Evolutionary conservation across 2,113 vertebrate genomes (phyloP).

Genomic region (Aphyosemion australe): DNA sequence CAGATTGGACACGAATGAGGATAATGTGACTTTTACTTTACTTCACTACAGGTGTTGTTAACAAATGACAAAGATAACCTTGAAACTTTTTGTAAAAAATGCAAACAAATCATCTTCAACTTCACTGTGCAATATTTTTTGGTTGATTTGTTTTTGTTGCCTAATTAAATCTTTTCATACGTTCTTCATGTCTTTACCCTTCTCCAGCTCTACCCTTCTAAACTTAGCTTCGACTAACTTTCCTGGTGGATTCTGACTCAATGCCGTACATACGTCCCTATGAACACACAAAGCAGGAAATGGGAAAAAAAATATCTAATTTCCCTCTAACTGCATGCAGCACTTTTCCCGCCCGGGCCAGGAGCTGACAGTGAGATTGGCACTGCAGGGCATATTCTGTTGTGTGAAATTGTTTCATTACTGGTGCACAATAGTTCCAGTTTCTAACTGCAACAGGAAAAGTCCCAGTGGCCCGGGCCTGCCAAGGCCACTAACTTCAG

Average conservation of each 20-base stretch:
- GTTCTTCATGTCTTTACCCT: background rate
- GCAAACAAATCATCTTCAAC: too few species aligned
- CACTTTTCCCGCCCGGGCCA: slow-evolving; percentile 21
- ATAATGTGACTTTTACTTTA: too few species aligned
- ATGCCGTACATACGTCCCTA: background rate
- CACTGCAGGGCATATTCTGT: slow-evolving; percentile 65
- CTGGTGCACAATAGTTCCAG: slow-evolving; percentile 37
- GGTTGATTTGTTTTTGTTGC: too few species aligned
- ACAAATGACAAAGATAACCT: too few species aligned
- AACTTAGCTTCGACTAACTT: background rate
- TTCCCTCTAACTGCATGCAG: slow-evolving; percentile 42
- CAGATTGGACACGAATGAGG: too few species aligned
- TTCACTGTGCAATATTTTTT: too few species aligned
- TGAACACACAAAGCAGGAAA: slow-evolving; percentile 15
- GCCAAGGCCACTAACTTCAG: slow-evolving; percentile 1
- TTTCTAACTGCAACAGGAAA: slow-evolving; percentile 24
- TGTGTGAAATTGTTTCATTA: slow-evolving; percentile 79
- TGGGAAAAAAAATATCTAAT: slow-evolving; percentile 38
- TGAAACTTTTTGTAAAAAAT: too few species aligned
- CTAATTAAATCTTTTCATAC: too few species aligned
- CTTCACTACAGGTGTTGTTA: too few species aligned
- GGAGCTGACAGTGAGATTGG: slow-evolving; percentile 53
- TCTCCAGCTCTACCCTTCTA: background rate
- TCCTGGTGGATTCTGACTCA: slow-evolving; percentile 1
- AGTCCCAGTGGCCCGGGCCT: slow-evolving; percentile 9